phyloP scores from a whole-genome alignment of 2,113 vertebrate genomes.

The Pteruthius melanotis region DNA sequence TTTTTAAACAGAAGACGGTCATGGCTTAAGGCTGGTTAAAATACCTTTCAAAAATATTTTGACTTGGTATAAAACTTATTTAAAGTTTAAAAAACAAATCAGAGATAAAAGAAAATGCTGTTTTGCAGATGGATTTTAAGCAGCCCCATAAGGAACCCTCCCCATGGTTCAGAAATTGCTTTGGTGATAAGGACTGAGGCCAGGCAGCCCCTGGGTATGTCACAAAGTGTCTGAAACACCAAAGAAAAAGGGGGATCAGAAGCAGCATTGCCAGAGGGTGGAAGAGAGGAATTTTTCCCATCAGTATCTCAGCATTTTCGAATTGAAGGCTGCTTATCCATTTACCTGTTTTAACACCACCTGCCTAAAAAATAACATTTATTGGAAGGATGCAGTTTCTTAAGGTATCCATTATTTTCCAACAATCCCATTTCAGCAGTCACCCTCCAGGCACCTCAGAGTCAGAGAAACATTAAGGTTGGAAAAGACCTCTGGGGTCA shows the following conservation, averaged over 20 bases:
- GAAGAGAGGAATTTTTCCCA: background rate
- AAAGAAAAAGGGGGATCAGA: background rate
- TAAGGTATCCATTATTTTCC: too few species aligned
- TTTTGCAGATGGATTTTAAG: background rate
- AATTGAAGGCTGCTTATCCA: background rate
- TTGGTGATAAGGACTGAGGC: background rate
- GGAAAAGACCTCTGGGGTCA: background rate
- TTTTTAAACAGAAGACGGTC: background rate
- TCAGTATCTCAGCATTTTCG: background rate
- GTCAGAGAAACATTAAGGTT: background rate
- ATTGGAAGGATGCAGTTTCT: background rate
- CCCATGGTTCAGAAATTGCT: background rate
- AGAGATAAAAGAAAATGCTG: background rate
- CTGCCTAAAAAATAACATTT: background rate
- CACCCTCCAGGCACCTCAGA: background rate
- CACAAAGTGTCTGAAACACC: background rate
- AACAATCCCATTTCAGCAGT: background rate
- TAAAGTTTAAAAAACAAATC: background rate
- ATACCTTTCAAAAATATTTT: background rate
- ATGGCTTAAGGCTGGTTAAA: background rate
- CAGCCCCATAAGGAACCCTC: fast-evolving
- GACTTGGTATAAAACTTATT: background rate
- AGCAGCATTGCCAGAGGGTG: background rate
- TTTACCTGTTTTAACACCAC: background rate
- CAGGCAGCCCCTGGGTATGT: background rate